A percentile compares a stretch with the other conserved stretches of the same genome.
Evolutionary conservation across 2,113 vertebrate genomes (phyloP).

Genomic region (Microtus ochrogaster): DNA sequence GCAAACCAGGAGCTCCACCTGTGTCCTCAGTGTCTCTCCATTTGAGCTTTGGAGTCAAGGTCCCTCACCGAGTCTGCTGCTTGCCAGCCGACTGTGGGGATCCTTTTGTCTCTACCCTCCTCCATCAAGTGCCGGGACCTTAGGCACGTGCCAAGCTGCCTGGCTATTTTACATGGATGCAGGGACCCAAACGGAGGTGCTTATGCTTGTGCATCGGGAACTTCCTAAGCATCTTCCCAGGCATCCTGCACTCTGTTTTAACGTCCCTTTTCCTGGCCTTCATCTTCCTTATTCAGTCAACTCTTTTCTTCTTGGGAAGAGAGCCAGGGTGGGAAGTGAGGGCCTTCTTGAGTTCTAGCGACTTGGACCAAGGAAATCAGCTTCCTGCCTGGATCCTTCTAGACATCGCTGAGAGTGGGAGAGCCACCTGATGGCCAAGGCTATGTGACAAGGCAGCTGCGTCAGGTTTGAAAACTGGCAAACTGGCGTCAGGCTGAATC

Average conservation of each 20-base stretch:
- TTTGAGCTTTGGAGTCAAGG: background rate
- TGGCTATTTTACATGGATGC: background rate
- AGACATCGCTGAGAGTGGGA: background rate
- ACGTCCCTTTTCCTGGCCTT: background rate
- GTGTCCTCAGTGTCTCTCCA: background rate
- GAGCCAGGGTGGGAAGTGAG: background rate
- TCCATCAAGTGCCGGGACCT: background rate
- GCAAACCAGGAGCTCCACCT: background rate
- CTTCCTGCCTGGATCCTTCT: background rate
- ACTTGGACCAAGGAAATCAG: background rate
- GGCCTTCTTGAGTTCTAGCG: no score
- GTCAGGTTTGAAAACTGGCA: constrained; percentile 32
- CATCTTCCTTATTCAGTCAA: background rate
- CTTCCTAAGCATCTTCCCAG: background rate
- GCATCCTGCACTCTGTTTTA: background rate
- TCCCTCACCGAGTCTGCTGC: background rate
- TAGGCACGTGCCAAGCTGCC: background rate
- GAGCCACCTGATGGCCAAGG: constrained; percentile 46
- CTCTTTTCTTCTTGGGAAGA: background rate
- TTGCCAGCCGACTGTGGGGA: background rate
- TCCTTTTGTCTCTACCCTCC: background rate
- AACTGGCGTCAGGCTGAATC: background rate
- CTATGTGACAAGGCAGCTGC: background rate
- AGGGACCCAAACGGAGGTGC: background rate
- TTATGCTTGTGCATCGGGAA: background rate